Evolutionary conservation across 2,113 vertebrate genomes (phyloP).

Genomic region (Eublepharis macularius): DNA sequence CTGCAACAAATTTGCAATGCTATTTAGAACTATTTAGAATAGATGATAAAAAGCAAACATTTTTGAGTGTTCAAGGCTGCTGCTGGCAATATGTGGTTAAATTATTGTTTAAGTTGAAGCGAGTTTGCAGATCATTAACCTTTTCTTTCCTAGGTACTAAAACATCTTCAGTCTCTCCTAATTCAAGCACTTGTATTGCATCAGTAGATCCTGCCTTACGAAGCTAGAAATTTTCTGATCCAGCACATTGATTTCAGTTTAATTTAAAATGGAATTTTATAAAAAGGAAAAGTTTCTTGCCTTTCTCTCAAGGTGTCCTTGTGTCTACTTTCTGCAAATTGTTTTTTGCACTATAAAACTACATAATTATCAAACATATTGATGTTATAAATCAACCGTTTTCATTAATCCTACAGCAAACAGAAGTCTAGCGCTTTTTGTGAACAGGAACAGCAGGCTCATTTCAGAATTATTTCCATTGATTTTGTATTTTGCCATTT

Average conservation of each 20-base stretch:
- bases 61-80: no score
- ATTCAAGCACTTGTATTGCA: background rate
- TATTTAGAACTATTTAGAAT: no score
- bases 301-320: background rate
- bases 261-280: background rate
- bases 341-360: background rate
- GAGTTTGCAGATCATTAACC: background rate
- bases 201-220: background rate
- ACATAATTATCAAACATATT: background rate
- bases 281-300: background rate
- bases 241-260: background rate
- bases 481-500: background rate
- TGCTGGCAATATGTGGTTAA: no score
- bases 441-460: background rate
- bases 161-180: background rate
- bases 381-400: background rate
- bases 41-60: no score
- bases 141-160: background rate
- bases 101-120: no score
- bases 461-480: conserved; percentile 2
- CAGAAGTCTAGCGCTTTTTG: background rate
- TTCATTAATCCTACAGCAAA: conserved; percentile 12
- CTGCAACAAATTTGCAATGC: no score
- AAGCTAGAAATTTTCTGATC: background rate
- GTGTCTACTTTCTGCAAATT: background rate